Evolutionary conservation across 2,113 vertebrate species (phyloP).

Genomic region (Brachirus orientalis): DNA sequence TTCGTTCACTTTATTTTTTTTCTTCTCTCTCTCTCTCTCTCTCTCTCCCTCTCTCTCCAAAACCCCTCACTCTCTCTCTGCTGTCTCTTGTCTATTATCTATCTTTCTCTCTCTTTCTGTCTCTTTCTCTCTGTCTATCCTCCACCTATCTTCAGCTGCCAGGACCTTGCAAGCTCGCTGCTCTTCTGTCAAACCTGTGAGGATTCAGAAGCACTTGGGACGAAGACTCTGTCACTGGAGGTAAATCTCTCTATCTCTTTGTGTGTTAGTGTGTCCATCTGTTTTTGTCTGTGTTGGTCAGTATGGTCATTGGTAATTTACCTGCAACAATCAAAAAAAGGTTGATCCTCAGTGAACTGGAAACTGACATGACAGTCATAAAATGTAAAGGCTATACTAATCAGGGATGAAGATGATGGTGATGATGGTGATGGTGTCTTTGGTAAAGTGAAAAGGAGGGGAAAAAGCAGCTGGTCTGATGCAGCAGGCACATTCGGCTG

Average conservation of each 20-base stretch:
- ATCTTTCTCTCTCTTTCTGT: slow-evolving; percentile 40
- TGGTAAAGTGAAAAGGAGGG: slow-evolving; percentile 6
- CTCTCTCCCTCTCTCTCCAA: slow-evolving; percentile 2
- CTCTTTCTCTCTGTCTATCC: slow-evolving; percentile 41
- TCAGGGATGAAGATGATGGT: no score
- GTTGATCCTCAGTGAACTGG: slow-evolving; percentile 8
- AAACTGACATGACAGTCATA: slow-evolving; percentile 33
- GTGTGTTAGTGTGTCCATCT: neutral
- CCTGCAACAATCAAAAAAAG: slow-evolving; percentile 6
- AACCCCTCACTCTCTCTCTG: slow-evolving; percentile 46
- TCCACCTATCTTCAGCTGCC: slow-evolving; percentile 54
- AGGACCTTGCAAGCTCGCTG: slow-evolving; percentile 47
- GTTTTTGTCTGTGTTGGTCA: no score
- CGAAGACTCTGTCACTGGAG: slow-evolving; percentile 62
- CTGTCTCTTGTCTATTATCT: slow-evolving; percentile 39
- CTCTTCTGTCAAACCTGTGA: slow-evolving; percentile 56
- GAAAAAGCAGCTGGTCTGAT: slow-evolving; percentile 3
- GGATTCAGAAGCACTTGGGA: slow-evolving; percentile 61
- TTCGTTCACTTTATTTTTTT: slow-evolving; percentile 59
- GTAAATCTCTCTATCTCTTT: slow-evolving; percentile 44
- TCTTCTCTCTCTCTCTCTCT: slow-evolving; percentile 43
- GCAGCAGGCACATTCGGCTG: slow-evolving; percentile 22
- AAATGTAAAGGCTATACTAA: slow-evolving; percentile 16
- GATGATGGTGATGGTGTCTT: no score
- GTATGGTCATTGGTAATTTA: neutral